Evolutionary conservation across 2,797 vertebrate genomes (phyloP).

Genomic region (Setipinna tenuifilis): DNA sequence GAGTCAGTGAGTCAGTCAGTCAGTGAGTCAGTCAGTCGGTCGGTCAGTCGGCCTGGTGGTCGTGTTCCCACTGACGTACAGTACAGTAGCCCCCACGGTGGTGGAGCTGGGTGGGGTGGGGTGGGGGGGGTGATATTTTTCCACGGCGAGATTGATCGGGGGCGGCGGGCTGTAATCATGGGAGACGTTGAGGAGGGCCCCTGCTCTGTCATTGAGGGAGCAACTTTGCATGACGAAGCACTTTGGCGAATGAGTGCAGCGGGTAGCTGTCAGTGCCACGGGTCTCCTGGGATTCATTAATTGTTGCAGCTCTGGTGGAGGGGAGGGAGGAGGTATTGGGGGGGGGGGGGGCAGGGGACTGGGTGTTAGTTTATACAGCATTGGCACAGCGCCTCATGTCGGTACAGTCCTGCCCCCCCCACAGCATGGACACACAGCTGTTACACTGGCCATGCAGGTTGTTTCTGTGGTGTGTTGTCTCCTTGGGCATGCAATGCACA

Average conservation of each 20-base stretch:
- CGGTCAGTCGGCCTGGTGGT: not conserved
- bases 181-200: slow-evolving; percentile 37
- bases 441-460: no score
- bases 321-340: not conserved
- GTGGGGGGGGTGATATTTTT: not conserved
- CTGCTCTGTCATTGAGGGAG: slow-evolving; percentile 48
- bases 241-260: slow-evolving; percentile 65
- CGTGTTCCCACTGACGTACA: not conserved
- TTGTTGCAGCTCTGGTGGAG: slow-evolving; percentile 58
- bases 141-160: slow-evolving; percentile 35
- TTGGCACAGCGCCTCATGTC: not conserved
- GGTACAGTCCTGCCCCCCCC: not conserved
- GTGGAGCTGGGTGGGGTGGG: not conserved
- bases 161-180: slow-evolving; percentile 36
- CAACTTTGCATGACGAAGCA: slow-evolving; percentile 65
- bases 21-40: no score
- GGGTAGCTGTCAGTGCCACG: slow-evolving; percentile 51
- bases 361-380: not conserved
- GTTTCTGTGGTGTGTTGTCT: no score
- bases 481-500: no score
- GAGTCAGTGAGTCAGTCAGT: no score
- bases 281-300: slow-evolving; percentile 67
- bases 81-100: not conserved
- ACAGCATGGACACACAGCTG: not conserved
- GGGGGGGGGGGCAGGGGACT: no score